A percentile compares a stretch with the other conserved stretches of the same genome.
Evolutionary conservation across 1,140 invertebrate genomes (phyloP).

Genomic region (Papilio polyxenes): DNA sequence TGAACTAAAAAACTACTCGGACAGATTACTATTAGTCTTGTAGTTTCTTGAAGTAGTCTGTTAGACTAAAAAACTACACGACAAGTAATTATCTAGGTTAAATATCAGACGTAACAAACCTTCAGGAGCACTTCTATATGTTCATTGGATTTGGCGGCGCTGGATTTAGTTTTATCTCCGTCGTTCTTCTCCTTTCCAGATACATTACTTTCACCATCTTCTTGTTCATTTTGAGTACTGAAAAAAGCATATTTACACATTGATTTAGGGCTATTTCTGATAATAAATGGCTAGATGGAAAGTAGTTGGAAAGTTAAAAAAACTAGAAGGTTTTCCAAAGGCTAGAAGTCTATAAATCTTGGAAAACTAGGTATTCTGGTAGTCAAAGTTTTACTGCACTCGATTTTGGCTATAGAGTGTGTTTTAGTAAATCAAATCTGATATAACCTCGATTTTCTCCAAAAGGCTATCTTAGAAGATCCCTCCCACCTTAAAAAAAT

Average conservation of each 20-base stretch:
- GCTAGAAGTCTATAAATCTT: too few relatives aligned
- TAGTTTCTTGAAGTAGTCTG: background rate
- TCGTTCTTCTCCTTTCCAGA: constrained; percentile 63
- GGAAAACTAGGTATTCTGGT: too few relatives aligned
- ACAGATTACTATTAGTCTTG: background rate
- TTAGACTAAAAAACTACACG: background rate
- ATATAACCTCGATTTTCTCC: too few relatives aligned
- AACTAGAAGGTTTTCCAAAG: too few relatives aligned
- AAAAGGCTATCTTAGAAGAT: too few relatives aligned
- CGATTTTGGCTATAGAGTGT: too few relatives aligned
- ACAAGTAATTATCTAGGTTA: background rate
- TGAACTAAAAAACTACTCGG: background rate
- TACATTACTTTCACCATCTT: constrained; percentile 59
- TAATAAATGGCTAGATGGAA: too few relatives aligned
- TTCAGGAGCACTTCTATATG: constrained; percentile 75
- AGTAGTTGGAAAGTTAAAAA: too few relatives aligned
- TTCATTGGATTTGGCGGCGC: constrained; percentile 63
- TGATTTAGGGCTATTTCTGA: background rate
- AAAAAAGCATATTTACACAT: constrained; percentile 30
- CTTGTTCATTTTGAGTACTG: constrained; percentile 60
- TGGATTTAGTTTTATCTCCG: constrained; percentile 62
- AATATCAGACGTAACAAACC: constrained; percentile 46
- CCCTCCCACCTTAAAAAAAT: too few relatives aligned
- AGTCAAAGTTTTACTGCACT: too few relatives aligned
- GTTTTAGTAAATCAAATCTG: too few relatives aligned